Evolutionary conservation across 1,140 invertebrate species (phyloP).

Genomic region (Neodiprion fabricii): DNA sequence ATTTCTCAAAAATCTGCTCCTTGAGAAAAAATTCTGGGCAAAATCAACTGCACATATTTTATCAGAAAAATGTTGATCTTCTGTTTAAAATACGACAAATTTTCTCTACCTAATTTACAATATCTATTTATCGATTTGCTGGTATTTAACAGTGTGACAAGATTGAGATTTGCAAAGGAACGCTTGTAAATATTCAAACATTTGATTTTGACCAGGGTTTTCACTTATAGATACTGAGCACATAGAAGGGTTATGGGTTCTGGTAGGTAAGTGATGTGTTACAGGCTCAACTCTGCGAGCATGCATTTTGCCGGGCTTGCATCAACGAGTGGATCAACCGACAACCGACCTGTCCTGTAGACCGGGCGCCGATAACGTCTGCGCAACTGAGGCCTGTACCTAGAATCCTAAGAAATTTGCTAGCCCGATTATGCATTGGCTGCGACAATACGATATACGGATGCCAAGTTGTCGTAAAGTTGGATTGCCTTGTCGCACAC

Average conservation of each 20-base stretch:
- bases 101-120: no score
- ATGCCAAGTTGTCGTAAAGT: conserved; percentile 83
- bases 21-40: no score
- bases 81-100: no score
- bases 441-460: conserved; percentile 92
- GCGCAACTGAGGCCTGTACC: conserved; percentile 89
- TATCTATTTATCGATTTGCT: no score
- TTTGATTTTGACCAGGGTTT: no score
- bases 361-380: conserved; percentile 85
- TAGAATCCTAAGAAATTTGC: conserved; percentile 88
- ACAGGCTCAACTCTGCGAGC: conserved; percentile 93
- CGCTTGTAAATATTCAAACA: no score
- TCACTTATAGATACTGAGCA: neutral
- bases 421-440: conserved; percentile 85
- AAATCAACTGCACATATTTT: no score
- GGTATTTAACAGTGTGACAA: no score
- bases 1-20: no score
- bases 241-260: conserved; percentile 34
- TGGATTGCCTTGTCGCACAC: conserved; percentile 84
- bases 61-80: no score
- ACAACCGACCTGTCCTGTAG: conserved; percentile 92
- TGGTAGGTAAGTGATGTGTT: conserved; percentile 53
- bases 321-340: conserved; percentile 94
- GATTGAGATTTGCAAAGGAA: no score
- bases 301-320: conserved; percentile 93